These are phyloP conservation scores for Petromus typicus DNA, from an alignment of 2,113 vertebrate species.

Conservation along the genomic window DNA sequence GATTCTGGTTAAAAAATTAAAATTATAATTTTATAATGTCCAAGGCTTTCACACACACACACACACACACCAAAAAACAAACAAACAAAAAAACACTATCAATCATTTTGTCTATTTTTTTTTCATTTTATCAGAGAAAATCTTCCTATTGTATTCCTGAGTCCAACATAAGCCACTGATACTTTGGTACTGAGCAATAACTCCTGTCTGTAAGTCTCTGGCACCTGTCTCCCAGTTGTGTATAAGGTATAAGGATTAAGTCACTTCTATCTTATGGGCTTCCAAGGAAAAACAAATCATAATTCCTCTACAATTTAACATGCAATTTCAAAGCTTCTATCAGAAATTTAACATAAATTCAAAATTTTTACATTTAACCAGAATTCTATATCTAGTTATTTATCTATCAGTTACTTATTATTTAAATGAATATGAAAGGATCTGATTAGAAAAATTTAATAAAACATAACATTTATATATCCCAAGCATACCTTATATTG, in stretches of 20 bases:
- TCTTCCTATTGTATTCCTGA: neutral
- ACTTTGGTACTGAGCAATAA: neutral
- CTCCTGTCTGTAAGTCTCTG: neutral
- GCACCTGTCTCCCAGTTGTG: neutral
- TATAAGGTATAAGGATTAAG: neutral
- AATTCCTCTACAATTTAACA: neutral
- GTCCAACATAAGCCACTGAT: neutral
- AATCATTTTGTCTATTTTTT: neutral
- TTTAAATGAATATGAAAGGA: conserved; percentile 35
- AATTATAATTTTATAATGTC: conserved; percentile 41
- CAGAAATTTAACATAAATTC: neutral
- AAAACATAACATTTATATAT: neutral
- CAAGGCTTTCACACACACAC: neutral
- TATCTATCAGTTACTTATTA: neutral
- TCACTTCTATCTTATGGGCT: neutral
- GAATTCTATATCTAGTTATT: neutral
- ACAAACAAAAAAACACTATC: too few species aligned
- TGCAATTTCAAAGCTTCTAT: neutral
- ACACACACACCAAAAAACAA: too few species aligned
- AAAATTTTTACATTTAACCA: neutral
- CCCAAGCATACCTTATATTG: neutral
- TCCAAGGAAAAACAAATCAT: neutral
- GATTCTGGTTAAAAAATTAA: conserved; percentile 34
- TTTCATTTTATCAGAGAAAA: neutral
- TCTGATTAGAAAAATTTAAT: neutral